Evolutionary conservation across 2,797 vertebrate genomes (phyloP).

Genomic region (Poeciliopsis gracilis): DNA sequence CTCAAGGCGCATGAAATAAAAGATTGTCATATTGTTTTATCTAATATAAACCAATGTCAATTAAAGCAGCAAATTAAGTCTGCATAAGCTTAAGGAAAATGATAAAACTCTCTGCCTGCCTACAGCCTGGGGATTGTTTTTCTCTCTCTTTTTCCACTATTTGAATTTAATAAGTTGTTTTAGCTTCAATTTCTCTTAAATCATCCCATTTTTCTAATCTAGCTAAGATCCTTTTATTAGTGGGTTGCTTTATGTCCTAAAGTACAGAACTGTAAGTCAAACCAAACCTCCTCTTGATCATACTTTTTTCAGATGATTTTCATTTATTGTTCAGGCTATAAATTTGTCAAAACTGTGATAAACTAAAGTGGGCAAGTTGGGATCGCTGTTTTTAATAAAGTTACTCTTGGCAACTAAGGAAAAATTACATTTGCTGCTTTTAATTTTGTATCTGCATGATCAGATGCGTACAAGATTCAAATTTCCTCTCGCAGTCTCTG

Average conservation of each 20-base stretch:
- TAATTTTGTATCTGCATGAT: not conserved
- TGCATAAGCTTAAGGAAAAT: not conserved
- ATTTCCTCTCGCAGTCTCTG: not conserved
- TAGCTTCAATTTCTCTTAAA: not conserved
- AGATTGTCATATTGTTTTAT: not conserved
- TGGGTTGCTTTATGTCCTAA: not conserved
- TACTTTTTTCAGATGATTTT: not conserved
- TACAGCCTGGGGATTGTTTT: not conserved
- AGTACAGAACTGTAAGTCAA: not conserved
- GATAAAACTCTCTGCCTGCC: not conserved
- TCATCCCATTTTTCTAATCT: not conserved
- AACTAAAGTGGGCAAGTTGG: not conserved
- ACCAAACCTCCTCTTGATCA: not conserved
- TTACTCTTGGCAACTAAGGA: not conserved
- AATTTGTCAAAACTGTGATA: not conserved
- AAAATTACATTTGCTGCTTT: not conserved
- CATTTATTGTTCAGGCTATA: not conserved
- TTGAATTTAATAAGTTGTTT: not conserved
- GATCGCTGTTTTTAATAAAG: not conserved
- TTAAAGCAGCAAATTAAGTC: not conserved
- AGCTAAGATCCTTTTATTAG: not conserved
- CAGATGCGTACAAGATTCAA: not conserved
- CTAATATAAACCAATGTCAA: not conserved
- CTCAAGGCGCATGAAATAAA: not conserved
- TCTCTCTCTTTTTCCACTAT: not conserved